These are phyloP conservation scores for Elgaria multicarinata DNA, from an alignment of 2,113 vertebrate species.

Conservation along the genomic window DNA sequence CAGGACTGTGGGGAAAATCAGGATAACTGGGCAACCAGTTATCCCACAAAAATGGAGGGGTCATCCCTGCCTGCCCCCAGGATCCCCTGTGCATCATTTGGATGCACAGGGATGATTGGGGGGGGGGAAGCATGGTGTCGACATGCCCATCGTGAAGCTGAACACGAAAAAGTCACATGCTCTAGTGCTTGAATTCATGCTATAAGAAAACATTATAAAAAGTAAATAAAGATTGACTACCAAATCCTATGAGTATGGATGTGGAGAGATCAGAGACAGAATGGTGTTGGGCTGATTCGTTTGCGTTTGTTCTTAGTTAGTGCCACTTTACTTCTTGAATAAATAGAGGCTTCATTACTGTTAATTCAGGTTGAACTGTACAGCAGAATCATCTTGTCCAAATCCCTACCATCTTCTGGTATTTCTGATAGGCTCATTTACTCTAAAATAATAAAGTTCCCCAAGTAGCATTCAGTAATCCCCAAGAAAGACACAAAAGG, in stretches of 20 bases:
- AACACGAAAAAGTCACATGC: neutral
- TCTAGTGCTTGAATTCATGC: neutral
- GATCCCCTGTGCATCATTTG: too few species aligned
- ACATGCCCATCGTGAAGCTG: too few species aligned
- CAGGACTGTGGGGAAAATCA: too few species aligned
- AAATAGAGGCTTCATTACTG: slow-evolving; percentile 50
- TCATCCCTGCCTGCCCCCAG: too few species aligned
- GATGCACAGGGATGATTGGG: too few species aligned
- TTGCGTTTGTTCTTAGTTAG: slow-evolving; percentile 43
- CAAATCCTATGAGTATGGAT: slow-evolving; percentile 24
- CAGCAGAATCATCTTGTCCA: slow-evolving; percentile 41
- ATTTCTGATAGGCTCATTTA: slow-evolving; percentile 66
- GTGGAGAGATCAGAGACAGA: slow-evolving; percentile 16
- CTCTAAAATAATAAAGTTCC: slow-evolving; percentile 67
- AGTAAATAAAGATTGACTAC: slow-evolving; percentile 42
- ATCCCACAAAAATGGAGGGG: too few species aligned
- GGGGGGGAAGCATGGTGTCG: too few species aligned
- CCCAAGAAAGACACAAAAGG: slow-evolving; percentile 65
- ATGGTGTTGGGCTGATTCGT: slow-evolving; percentile 19
- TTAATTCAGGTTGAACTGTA: slow-evolving; percentile 56
- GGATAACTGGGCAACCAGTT: too few species aligned
- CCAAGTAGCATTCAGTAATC: slow-evolving; percentile 45
- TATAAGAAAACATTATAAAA: slow-evolving; percentile 43
- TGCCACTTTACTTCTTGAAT: slow-evolving; percentile 53
- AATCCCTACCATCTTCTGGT: slow-evolving; percentile 46